Base-by-base conservation (phyloP, 2,797 vertebrate genomes). In the Squalus acanthias region DNA sequence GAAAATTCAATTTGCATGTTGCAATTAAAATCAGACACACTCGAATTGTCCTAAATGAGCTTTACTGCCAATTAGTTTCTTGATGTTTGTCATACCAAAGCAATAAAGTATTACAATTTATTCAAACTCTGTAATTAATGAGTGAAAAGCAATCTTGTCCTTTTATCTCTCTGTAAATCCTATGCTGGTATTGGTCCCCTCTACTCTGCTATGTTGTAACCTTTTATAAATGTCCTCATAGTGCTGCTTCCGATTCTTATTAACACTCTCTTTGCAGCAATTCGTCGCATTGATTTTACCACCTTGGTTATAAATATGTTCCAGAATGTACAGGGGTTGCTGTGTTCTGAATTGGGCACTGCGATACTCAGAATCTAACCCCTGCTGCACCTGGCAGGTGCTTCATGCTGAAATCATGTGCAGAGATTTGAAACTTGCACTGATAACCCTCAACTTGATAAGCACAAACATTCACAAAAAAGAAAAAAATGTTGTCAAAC, bases 21-120 rank as follows among this genome's bases (percentile, higher is more conserved):
- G 88, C 57, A 91, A 91, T 91, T 91, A 91, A 91, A 91, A 63
- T 91, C 57, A n/a, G 17, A 63, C 29, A 91, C 88, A 91, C 88
- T 91, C 24, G 33, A 91, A 91, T 24, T 91, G 29, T 63, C 29
- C 33, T 63, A 91, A 33, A 60, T 91, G 88, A 91, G 15, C 57
- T 91, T 91, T 63, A 91, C 29, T n/a, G 29, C 13, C 57, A n/a
- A 91, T 91, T 91, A 60, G 60, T 91, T 63, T 33, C 88, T 91
- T 91, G 88, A 91, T 91, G 57, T 57, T 91, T 91, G 63, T 63
- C 57, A 76, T 12, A 63, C 33, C 57, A 29, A 53, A 91, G 29
- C 4, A 91, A 63, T 91, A 17, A 91, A n/a, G 60, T 91, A 63
- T 91, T 63, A 91, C 17, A 15, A 91, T 91, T 76, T 91, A 63